These are phyloP conservation scores for Mechanitis messenoides DNA, from an alignment of 2,888 invertebrate species.

Conservation along the genomic window DNA sequence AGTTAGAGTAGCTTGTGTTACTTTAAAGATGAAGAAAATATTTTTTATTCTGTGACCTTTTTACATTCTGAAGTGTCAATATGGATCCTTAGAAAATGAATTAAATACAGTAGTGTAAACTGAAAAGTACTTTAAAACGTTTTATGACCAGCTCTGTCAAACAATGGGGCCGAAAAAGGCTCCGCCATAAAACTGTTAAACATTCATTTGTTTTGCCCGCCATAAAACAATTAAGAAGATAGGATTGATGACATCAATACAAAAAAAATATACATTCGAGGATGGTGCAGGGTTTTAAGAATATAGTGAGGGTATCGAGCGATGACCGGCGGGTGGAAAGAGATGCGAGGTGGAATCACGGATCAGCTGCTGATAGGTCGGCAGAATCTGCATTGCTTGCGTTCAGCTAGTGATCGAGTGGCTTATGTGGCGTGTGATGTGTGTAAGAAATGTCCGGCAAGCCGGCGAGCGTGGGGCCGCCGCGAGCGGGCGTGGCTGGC, in stretches of 20 bases:
- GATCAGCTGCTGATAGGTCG: slow-evolving; percentile 26
- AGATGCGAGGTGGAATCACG: slow-evolving; percentile 58
- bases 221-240: slow-evolving; percentile 58
- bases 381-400: slow-evolving; percentile 32
- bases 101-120: slow-evolving; percentile 41
- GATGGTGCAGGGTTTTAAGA: slow-evolving; percentile 58
- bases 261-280: slow-evolving; percentile 51
- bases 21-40: slow-evolving; percentile 51
- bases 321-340: slow-evolving; percentile 60
- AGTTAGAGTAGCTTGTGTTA: slow-evolving; percentile 40
- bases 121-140: slow-evolving; percentile 46
- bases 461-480: slow-evolving; percentile 82
- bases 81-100: slow-evolving; percentile 48
- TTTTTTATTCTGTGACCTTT: slow-evolving; percentile 64
- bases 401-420: slow-evolving; percentile 65
- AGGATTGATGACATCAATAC: slow-evolving; percentile 54
- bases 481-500: slow-evolving; percentile 70
- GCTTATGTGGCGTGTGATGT: slow-evolving; percentile 80
- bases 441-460: slow-evolving; percentile 86
- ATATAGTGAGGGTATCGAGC: slow-evolving; percentile 53
- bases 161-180: slow-evolving; percentile 71
- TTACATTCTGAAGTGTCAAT: slow-evolving; percentile 54
- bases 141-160: slow-evolving; percentile 55
- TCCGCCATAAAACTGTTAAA: slow-evolving; percentile 68
- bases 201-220: slow-evolving; percentile 48